These are phyloP conservation scores for Thyatira batis DNA, from an alignment of 2,888 invertebrate species.

Conservation along the genomic window DNA sequence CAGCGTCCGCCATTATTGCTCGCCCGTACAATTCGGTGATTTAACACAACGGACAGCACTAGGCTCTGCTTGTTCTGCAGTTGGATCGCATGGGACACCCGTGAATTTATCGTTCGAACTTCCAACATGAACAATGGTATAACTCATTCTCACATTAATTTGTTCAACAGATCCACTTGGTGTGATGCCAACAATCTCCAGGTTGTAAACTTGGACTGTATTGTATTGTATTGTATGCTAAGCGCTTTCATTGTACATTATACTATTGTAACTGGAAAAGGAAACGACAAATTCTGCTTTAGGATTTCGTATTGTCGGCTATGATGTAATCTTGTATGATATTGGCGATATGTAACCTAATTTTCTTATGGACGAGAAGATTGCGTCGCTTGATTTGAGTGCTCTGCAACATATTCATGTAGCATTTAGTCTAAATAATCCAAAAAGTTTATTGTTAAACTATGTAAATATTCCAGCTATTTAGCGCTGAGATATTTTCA, in stretches of 20 bases:
- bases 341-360: not conserved
- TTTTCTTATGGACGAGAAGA: not conserved
- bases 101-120: not conserved
- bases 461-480: too few relatives aligned
- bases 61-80: not conserved
- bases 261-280: conserved; percentile 15
- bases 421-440: too few relatives aligned
- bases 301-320: conserved; percentile 2
- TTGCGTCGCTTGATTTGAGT: not conserved
- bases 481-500: too few relatives aligned
- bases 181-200: conserved; percentile 12
- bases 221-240: conserved; percentile 14
- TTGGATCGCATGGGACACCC: not conserved
- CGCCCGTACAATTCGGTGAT: not conserved
- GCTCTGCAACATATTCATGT: too few relatives aligned
- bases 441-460: too few relatives aligned
- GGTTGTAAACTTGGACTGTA: conserved; percentile 9
- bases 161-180: conserved; percentile 14
- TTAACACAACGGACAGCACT: not conserved
- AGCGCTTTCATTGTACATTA: conserved; percentile 9
- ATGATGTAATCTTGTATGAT: not conserved
- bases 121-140: not conserved
- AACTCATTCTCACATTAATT: conserved; percentile 15
- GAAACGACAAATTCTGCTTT: conserved; percentile 14
- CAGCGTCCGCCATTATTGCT: not conserved